Evolutionary conservation across 2,797 vertebrate genomes (phyloP), one percentile per base, ranked within the genome.

Genomic region (Helicolenus hilgendorfi): DNA sequence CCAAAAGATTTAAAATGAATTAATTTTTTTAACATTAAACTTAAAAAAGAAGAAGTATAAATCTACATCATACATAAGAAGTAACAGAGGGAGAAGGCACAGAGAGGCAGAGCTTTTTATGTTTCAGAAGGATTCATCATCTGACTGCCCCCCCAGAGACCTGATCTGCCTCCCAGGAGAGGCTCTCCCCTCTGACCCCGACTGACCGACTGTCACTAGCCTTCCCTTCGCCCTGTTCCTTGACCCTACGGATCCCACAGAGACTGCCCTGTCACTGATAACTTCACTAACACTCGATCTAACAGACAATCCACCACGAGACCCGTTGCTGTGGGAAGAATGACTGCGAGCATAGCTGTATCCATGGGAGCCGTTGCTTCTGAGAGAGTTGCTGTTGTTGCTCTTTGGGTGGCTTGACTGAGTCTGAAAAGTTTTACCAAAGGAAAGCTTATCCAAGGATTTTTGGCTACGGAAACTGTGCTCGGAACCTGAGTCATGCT

Each of bases 201-300:
- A 92, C 72, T 64, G 89, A 79, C 83, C 70, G 7, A 53, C 63
- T 7, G 78, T 69, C 41, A 77, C 60, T 3, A 64, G 62, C 59
- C 59, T 83, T 31, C 77, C 78, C 22, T 69, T 71, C 24, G 75
- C 70, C 3, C 73, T 79, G 55, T 38, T 69, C 58, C 75, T 60
- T 22, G 89, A 96, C 56, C 77, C 79, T 1, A 7, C 36, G 18
- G 93, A 94, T 35, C 49, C 79, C 11, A 82, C 80, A 36, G 94
- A 96, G 77, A 82, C 94, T 8, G 78, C 79, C 41, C 77, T 84
- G 53, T 95, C 91, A 81, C 94, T 95, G 26, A 86, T 77, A 55
- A 91, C 71, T 45, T 96, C 94, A 84, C 94, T 90, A 11, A 89
- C 11, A 29, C 93, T 94, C 1, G 91, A 95, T 35, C 82, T 92